Evolutionary conservation across 2,888 invertebrate genomes (phyloP), one percentile per base, ranked within the genome.

Genomic region (Sclerodermus sp.): DNA sequence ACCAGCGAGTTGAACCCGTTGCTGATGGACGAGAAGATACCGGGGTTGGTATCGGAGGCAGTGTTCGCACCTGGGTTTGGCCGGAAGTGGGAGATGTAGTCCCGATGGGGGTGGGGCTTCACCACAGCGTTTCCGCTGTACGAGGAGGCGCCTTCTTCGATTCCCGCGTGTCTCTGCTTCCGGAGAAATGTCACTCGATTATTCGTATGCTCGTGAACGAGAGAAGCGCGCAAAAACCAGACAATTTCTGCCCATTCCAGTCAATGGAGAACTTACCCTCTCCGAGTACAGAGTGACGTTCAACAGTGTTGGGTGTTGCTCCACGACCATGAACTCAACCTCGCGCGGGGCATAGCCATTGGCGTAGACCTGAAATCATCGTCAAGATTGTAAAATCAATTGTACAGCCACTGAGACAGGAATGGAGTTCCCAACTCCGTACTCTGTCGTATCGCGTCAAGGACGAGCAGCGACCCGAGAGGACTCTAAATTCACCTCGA

Each of bases 331-430:
- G 73, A 94, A 92, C 72, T 93, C 92, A 18, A 92, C 82, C 77
- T 93, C 92, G 65, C 87, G 85, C 0, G 93, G 91, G 37, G 88
- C 82, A 73, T 87, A 93, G 36, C 92, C 91, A 68, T 92, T 91
- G 29, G 91, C 92, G 68, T 88, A 88, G 12, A 91, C 89, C 92
- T 93, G 10, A 17, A 45, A 23, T 23, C 4, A 23, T 23, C 8
- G 3, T 23, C 15, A 45, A 13, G 14, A 2, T 14, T 10, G 23
- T 36, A 12, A 42, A 8, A 17, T 42, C 23, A 9, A 17, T 18
- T 14, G 9, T 8, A 10, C 38, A 12, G 12, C n/a, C n/a, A n/a
- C n/a, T n/a, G n/a, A n/a, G n/a, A n/a, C n/a, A n/a, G n/a, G n/a
- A n/a, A n/a, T n/a, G n/a, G n/a, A n/a, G n/a, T n/a, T n/a, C n/a